Percentiles rank a stretch among this genome's conserved stretches.
Evolutionary conservation across 2,888 invertebrate species (phyloP).

Genomic region (Tyria jacobaeae): DNA sequence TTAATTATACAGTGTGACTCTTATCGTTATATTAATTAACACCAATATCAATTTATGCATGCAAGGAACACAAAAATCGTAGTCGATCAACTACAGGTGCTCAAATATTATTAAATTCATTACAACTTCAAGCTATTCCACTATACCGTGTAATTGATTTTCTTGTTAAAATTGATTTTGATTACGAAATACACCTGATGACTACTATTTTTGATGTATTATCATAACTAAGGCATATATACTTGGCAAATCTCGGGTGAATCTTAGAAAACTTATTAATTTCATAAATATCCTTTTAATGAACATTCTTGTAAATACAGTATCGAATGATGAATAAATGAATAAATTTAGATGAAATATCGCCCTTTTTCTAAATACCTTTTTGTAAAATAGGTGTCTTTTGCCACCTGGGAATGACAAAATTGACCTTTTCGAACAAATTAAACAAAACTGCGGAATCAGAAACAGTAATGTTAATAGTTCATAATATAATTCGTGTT

Average conservation of each 20-base stretch:
- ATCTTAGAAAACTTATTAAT: too few relatives aligned
- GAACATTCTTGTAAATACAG: too few relatives aligned
- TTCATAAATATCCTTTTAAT: too few relatives aligned
- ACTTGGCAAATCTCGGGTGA: too few relatives aligned
- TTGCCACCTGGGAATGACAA: background rate
- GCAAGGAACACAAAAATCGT: background rate
- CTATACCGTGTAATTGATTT: too few relatives aligned
- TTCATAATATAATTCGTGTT: background rate
- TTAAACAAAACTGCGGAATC: background rate
- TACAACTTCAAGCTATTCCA: background rate
- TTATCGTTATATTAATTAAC: background rate
- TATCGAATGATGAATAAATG: too few relatives aligned
- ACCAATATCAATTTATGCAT: background rate
- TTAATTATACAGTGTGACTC: background rate
- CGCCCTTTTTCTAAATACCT: background rate
- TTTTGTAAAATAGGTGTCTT: background rate
- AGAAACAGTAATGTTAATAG: background rate
- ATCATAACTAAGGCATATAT: too few relatives aligned
- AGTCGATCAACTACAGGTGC: background rate
- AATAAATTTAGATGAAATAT: too few relatives aligned
- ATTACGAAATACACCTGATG: too few relatives aligned
- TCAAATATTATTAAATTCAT: background rate
- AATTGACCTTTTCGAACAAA: background rate
- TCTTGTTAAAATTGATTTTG: too few relatives aligned
- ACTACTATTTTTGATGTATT: too few relatives aligned